Conservation (phyloP, 2,797 vertebrate genomes). For the Percopsis omiscomaycus region DNA sequence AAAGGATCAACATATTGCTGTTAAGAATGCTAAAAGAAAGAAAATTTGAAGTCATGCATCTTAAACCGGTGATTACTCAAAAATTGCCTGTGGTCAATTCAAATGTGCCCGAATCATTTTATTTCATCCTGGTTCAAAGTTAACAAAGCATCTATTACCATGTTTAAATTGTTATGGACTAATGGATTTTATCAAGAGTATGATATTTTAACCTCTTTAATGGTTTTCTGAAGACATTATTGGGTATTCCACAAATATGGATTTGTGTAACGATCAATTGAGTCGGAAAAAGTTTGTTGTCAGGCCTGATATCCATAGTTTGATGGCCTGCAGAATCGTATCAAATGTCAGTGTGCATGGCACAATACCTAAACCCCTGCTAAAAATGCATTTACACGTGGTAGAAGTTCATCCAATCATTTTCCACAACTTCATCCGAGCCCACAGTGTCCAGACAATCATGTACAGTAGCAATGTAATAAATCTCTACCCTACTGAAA, state of each 20-base stretch:
- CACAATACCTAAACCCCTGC: slow-evolving; percentile 18
- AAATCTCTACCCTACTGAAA: slow-evolving; percentile 43
- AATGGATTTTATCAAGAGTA: slow-evolving; percentile 51
- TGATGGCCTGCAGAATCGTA: slow-evolving; percentile 65
- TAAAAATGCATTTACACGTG: slow-evolving; percentile 28
- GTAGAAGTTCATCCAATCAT: slow-evolving; percentile 50
- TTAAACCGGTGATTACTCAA: slow-evolving; percentile 29
- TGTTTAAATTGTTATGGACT: slow-evolving; percentile 56
- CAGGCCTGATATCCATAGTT: slow-evolving; percentile 33
- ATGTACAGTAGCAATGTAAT: slow-evolving; percentile 43
- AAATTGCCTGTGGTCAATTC: slow-evolving; percentile 17
- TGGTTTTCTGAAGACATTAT: slow-evolving; percentile 30
- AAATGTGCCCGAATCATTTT: slow-evolving; percentile 36
- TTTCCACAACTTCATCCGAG: slow-evolving; percentile 26
- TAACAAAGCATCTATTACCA: slow-evolving; percentile 43
- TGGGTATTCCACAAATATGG: slow-evolving; percentile 42
- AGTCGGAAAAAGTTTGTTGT: slow-evolving; percentile 47
- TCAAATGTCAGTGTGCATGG: slow-evolving; percentile 59
- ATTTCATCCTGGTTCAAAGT: slow-evolving; percentile 26
- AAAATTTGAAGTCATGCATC: not conserved
- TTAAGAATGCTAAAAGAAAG: slow-evolving; percentile 21
- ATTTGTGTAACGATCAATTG: slow-evolving; percentile 37
- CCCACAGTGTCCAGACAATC: slow-evolving; percentile 47
- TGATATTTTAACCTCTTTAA: slow-evolving; percentile 48
- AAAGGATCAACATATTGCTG: slow-evolving; percentile 4